Evolutionary conservation across 2,797 vertebrate species (phyloP).

Genomic region (Epinephelus malabaricus): DNA sequence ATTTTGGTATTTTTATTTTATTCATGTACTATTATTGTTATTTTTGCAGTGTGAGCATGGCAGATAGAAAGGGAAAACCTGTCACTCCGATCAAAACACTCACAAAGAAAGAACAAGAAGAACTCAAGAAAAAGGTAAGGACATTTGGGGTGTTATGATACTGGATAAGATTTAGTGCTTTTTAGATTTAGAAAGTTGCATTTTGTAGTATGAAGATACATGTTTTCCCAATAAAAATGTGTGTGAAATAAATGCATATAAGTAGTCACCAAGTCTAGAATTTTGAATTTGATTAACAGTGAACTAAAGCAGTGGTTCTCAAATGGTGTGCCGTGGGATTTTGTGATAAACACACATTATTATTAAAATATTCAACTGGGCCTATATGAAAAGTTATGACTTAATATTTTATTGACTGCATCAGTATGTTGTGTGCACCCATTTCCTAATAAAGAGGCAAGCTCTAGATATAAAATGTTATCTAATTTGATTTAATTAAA

Average conservation of each 20-base stretch:
- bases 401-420: too few species aligned
- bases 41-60: slow-evolving; percentile 83
- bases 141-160: background rate
- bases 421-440: too few species aligned
- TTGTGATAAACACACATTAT: too few species aligned
- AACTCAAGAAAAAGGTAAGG: slow-evolving; percentile 87
- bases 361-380: too few species aligned
- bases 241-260: background rate
- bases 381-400: too few species aligned
- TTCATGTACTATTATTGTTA: background rate
- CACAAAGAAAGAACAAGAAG: slow-evolving; percentile 86
- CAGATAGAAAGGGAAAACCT: slow-evolving; percentile 87
- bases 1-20: background rate
- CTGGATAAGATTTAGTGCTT: background rate
- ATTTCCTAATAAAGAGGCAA: too few species aligned
- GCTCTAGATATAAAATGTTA: too few species aligned
- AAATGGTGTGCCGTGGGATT: too few species aligned
- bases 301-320: background rate
- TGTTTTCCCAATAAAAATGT: background rate
- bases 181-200: background rate
- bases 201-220: background rate
- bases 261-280: background rate
- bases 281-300: background rate
- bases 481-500: too few species aligned
- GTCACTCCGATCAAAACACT: slow-evolving; percentile 80